A percentile compares a stretch with the other conserved stretches of the same genome.
These are phyloP conservation scores for Lagria hirta DNA, from an alignment of 2,888 invertebrate species.

Conservation along the genomic window DNA sequence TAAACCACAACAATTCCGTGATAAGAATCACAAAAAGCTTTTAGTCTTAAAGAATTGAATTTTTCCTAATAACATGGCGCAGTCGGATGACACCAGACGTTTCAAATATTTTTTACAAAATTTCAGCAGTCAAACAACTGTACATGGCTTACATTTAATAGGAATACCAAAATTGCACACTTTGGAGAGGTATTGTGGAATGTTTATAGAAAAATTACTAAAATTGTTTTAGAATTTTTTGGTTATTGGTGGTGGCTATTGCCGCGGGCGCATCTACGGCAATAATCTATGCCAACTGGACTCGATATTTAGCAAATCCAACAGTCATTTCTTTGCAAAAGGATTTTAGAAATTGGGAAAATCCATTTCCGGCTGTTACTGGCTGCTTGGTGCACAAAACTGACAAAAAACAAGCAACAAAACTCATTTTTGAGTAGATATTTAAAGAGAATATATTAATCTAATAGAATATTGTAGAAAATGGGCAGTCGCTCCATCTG, in stretches of 20 bases:
- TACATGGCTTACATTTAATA: constrained; percentile 44
- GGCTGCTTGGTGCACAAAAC: constrained; percentile 56
- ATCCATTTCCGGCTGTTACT: constrained; percentile 61
- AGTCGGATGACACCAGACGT: no score
- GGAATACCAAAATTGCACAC: constrained; percentile 36
- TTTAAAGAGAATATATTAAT: no score
- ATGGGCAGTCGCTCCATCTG: constrained; percentile 53
- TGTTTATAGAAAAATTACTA: no score
- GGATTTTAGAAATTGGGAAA: constrained; percentile 64
- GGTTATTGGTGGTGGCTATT: constrained; percentile 49
- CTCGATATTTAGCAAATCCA: constrained; percentile 61
- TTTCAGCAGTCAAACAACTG: constrained; percentile 42
- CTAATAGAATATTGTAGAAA: no score
- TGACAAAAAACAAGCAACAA: constrained; percentile 45
- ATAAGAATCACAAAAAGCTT: no score
- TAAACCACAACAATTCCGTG: no score
- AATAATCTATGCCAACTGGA: constrained; percentile 59
- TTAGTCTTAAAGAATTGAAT: no score
- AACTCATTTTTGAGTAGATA: constrained; percentile 49
- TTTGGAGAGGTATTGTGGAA: constrained; percentile 41
- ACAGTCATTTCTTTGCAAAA: constrained; percentile 66
- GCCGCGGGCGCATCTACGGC: constrained; percentile 55
- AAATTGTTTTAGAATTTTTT: constrained; percentile 51
- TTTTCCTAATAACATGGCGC: no score
- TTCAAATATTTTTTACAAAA: no score